Base-by-base conservation (phyloP, 2,888 invertebrate species). In the Gymnosoma rotundatum region DNA sequence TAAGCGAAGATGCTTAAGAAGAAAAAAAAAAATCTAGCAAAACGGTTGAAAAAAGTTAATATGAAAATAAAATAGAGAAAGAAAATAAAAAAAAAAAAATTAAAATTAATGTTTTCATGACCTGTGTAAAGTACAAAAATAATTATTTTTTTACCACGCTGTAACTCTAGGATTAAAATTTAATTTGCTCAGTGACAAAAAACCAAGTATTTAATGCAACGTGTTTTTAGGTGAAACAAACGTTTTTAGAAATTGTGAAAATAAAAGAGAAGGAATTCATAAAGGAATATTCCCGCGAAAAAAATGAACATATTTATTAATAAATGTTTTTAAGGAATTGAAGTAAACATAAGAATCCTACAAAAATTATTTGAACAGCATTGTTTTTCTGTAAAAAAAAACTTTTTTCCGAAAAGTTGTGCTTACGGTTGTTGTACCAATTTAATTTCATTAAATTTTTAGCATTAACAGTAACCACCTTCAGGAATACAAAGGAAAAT, bases 61-160 rank as follows among this genome's bases (percentile, higher is more conserved):
- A 72, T 67, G 69, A 74, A 79, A 50, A 58, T 79, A 66, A 79
- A 66, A 58, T 32, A 58, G 58, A 56, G 18, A 54, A 45, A 18
- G 58, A 82, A 45, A 54, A 42, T 3, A 12, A 42, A 50, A 32
- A 80, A 72, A 36, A 18, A 52, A 69, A 61, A 67, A 76, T 72
- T 76, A 61, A 76, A 80, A 84, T 84, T 78, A 78, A 76, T 84
- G 80, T 73, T 80, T 67, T 76, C 83, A 76, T 78, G 83, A 78
- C 83, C 76, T 84, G 76, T 63, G 76, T 78, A 60, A 75, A 79
- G 54, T 80, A 69, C 36, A 12, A 42, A 83, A 83, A 36, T 58
- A 32, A 61, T 21, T 50, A 48, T 50, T 67, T 76, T 25, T 76
- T 16, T 32, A n/a, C 21, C 56, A 70, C 20, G 58, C 58, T 70